Conservation (phyloP, 1,140 invertebrate species). For the Bombus superbus region DNA sequence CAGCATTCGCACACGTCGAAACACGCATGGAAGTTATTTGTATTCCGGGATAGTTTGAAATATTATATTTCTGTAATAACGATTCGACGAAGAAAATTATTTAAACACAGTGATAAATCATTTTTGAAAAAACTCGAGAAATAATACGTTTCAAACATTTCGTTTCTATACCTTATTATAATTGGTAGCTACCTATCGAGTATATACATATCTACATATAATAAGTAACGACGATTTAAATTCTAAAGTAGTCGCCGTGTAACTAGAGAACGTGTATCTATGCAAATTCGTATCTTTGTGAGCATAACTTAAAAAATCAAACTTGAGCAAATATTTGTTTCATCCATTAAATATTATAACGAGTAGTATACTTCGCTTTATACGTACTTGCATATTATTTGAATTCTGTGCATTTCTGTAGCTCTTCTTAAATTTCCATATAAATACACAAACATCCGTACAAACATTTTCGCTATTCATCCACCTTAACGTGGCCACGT, state of each 20-base stretch:
- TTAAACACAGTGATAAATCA: background rate
- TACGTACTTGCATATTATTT: too few species aligned
- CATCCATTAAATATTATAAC: background rate
- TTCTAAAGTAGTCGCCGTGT: too few species aligned
- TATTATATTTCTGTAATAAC: background rate
- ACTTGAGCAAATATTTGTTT: background rate
- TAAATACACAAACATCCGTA: too few species aligned
- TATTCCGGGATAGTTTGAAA: background rate
- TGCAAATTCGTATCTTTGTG: background rate
- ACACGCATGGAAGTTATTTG: background rate
- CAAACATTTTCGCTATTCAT: background rate
- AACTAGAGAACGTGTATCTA: too few species aligned
- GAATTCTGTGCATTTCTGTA: too few species aligned
- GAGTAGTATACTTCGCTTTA: background rate
- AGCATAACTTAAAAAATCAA: background rate
- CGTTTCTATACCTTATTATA: background rate
- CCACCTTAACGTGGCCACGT: background rate
- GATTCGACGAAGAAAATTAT: background rate
- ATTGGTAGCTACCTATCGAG: background rate
- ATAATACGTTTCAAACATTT: background rate
- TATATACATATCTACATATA: too few species aligned
- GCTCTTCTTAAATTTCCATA: too few species aligned
- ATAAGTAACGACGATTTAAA: too few species aligned
- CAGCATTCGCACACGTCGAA: too few species aligned
- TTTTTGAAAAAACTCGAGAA: background rate